Percentiles rank a stretch among this genome's conserved stretches.
Conservation (phyloP, 2,113 vertebrate species). For the Pelecanoides urinatrix region DNA sequence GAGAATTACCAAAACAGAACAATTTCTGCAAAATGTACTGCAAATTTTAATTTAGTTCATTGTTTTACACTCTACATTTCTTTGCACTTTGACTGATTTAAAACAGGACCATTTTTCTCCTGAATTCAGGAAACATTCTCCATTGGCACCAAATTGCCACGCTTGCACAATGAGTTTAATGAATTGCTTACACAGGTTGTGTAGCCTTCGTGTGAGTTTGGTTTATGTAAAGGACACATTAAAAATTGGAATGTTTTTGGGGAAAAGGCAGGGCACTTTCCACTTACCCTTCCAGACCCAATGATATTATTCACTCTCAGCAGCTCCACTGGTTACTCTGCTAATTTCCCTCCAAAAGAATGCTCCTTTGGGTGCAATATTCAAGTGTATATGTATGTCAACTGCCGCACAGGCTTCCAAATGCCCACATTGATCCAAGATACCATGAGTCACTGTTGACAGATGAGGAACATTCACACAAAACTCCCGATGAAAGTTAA, state of each 20-base stretch:
- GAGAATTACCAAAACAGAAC: background rate
- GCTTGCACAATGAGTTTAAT: background rate
- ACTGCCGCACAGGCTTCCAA: slow-evolving; percentile 10
- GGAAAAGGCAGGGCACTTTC: slow-evolving; percentile 12
- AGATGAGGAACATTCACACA: slow-evolving; percentile 54
- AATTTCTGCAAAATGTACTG: background rate
- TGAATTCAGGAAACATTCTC: background rate
- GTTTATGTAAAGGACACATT: background rate
- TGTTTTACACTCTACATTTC: background rate
- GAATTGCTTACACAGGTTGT: background rate
- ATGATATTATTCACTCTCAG: slow-evolving; percentile 36
- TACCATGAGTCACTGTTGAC: slow-evolving; percentile 13
- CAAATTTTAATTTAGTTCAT: background rate
- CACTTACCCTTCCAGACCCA: slow-evolving; percentile 28
- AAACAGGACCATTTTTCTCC: background rate
- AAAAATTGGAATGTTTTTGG: background rate
- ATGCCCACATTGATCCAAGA: slow-evolving; percentile 44
- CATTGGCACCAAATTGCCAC: background rate
- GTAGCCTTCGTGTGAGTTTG: background rate
- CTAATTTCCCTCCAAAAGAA: slow-evolving; percentile 20
- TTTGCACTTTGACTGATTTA: background rate
- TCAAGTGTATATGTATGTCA: slow-evolving; percentile 19
- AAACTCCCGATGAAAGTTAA: background rate
- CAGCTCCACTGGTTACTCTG: background rate
- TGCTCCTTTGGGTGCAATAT: slow-evolving; percentile 45